Base-by-base conservation (phyloP, 2,888 invertebrate genomes). In the Monoplex corrugatus region DNA sequence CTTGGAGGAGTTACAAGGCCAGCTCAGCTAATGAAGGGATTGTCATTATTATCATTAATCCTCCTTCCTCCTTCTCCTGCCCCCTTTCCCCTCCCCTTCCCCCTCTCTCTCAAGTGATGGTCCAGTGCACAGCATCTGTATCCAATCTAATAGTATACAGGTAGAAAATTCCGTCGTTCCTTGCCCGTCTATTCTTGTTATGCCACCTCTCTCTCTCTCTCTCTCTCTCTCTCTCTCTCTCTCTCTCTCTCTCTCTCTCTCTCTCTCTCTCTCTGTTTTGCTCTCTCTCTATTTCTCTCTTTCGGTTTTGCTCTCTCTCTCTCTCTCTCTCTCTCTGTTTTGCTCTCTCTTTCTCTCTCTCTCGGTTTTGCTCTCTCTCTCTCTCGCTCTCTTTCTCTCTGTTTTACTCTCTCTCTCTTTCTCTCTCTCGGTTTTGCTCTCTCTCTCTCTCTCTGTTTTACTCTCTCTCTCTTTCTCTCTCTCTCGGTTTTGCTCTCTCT, bases 191-290 rank as follows among this genome's bases (percentile, higher is more conserved):
- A 5, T 63, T 28, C n/a, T 3, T 63, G 16, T 68, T 28, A 28
- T 28, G 28, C 68, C n/a, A 23, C n/a, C 68, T 68, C 68, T 68
- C 68, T 2, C 68, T 3, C 1, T 75, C 75, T 75, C 75, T 75
- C 75, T 75, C 75, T 75, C 75, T 75, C 75, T 75, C 75, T 75
- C 75, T 75, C 75, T 75, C 75, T 75, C 75, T 75, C 75, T 75
- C 68, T 68, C 68, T 68, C 68, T 68, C 68, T 63, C 63, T 50
- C 50, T 50, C 50, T 50, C 50, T 63, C 63, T 63, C 63, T 80
- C 80, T 80, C 80, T 80, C 13, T 43, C 6, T 80, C 23, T 43
- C 5, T 16, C 80, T 80, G 32, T 32, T 23, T n/a, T 13, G 3
- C 35, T 83, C 83, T 83, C 83, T 83, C 83, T 83, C 45, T 44